Conservation (phyloP, 2,113 vertebrate species). For the Salvator merianae region DNA sequence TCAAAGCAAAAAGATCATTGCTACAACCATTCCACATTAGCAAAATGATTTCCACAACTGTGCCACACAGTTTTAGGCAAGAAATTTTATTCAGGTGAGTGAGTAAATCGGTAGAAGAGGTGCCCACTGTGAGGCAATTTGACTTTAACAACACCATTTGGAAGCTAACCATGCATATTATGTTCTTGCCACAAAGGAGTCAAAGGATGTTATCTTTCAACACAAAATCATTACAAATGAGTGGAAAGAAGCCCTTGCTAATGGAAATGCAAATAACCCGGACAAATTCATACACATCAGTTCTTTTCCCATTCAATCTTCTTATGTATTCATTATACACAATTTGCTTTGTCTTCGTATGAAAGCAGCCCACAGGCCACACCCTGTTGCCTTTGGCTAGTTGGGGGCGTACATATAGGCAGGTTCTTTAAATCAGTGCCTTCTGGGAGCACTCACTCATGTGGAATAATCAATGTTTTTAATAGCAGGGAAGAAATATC, state of each 20-base stretch:
- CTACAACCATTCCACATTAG: conserved; percentile 34
- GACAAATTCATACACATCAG: not conserved
- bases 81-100: not conserved
- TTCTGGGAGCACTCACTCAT: not conserved
- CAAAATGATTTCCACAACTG: not conserved
- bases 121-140: not conserved
- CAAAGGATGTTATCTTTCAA: conserved; percentile 19
- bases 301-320: not conserved
- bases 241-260: conserved; percentile 35
- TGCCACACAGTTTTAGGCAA: not conserved
- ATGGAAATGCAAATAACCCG: not conserved
- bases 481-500: not conserved
- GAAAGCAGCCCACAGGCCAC: too few species aligned
- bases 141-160: not conserved
- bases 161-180: not conserved
- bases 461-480: not conserved
- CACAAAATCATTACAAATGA: conserved; percentile 10
- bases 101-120: not conserved
- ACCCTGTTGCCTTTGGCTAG: not conserved
- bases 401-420: not conserved
- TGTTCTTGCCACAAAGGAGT: too few species aligned
- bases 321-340: not conserved
- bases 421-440: not conserved
- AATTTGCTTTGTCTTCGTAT: not conserved
- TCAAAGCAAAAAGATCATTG: conserved; percentile 26